Conservation (phyloP, 2,113 vertebrate genomes). For the Elanoides forficatus region DNA sequence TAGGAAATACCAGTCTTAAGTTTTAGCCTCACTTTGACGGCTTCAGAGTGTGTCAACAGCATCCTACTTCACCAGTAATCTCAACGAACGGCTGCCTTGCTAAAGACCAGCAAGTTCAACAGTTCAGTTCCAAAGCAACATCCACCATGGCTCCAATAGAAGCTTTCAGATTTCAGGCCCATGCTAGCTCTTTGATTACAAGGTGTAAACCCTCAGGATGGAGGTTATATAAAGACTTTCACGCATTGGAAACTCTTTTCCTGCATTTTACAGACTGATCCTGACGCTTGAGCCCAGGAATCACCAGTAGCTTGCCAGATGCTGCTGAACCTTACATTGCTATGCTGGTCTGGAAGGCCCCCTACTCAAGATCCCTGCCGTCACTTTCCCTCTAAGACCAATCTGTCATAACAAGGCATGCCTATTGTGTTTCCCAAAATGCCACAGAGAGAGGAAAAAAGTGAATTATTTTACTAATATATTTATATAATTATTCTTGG, state of each 20-base stretch:
- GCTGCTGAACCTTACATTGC: not conserved
- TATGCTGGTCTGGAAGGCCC: not conserved
- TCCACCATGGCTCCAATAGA: not conserved
- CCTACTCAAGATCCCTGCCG: not conserved
- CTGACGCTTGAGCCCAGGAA: not conserved
- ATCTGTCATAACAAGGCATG: not conserved
- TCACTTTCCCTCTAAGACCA: not conserved
- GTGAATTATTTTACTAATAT: not conserved
- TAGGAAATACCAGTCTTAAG: not conserved
- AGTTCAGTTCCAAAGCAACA: not conserved
- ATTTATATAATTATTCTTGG: not conserved
- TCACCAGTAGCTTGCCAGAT: not conserved
- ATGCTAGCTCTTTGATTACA: not conserved
- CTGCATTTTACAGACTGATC: not conserved
- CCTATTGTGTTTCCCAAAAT: not conserved
- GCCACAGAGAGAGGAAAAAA: not conserved
- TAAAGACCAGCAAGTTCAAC: not conserved
- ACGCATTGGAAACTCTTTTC: not conserved
- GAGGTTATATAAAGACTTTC: not conserved
- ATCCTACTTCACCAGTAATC: not conserved
- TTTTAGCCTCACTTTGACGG: not conserved
- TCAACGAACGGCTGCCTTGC: rapidly evolving
- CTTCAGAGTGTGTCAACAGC: not conserved
- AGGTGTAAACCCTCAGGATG: not conserved
- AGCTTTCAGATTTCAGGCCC: not conserved